Evolutionary conservation across 2,797 vertebrate genomes (phyloP).

Genomic region (Falco naumanni): DNA sequence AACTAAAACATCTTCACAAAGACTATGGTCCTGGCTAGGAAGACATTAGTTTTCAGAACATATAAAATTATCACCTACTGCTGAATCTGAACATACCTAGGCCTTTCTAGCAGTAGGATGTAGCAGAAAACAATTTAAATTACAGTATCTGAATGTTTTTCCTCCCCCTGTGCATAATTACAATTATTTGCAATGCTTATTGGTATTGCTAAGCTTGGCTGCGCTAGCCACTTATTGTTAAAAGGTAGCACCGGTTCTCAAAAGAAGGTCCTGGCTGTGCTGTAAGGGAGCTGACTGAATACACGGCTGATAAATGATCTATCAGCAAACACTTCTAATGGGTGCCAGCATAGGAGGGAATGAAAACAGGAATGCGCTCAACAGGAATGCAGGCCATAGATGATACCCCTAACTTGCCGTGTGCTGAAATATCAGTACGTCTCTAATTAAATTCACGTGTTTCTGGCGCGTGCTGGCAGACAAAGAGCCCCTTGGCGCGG

Average conservation of each 20-base stretch:
- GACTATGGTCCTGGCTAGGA: background rate
- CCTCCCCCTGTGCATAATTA: background rate
- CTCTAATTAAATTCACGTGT: background rate
- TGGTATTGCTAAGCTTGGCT: background rate
- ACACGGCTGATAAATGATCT: background rate
- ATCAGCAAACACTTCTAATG: background rate
- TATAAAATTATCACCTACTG: background rate
- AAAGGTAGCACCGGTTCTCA: background rate
- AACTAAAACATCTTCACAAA: background rate
- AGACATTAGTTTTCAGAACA: background rate
- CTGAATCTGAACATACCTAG: background rate
- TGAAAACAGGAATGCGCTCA: background rate
- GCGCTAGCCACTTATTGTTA: background rate
- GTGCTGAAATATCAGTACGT: no score
- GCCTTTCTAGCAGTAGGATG: background rate
- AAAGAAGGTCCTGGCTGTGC: background rate
- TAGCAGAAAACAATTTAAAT: background rate
- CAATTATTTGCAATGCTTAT: background rate
- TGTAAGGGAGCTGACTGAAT: background rate
- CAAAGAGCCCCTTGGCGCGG: background rate
- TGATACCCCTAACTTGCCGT: accelerated
- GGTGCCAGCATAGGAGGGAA: background rate
- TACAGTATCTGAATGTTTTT: background rate
- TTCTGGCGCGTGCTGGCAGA: background rate
- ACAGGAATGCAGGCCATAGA: background rate